These are phyloP conservation scores for Melinaea menophilus DNA, from an alignment of 2,888 invertebrate species.

Conservation along the genomic window DNA sequence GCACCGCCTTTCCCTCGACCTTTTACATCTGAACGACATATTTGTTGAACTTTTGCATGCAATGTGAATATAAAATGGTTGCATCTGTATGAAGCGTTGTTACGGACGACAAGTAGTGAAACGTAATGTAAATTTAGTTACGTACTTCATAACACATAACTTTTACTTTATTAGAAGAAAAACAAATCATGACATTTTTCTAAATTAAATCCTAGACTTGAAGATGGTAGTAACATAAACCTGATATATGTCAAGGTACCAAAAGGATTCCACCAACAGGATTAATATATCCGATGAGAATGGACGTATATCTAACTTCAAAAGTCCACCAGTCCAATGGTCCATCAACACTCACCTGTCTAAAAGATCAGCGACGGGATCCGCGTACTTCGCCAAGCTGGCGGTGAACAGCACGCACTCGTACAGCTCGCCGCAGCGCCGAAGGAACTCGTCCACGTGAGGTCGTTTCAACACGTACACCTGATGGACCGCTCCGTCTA, in stretches of 20 bases:
- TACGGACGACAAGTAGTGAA: too few species aligned
- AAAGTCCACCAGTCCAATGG: neutral
- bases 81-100: too few species aligned
- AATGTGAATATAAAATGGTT: slow-evolving; percentile 10
- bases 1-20: slow-evolving; percentile 26
- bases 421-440: slow-evolving; percentile 98
- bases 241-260: too few species aligned
- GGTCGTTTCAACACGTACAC: slow-evolving; percentile 99
- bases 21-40: slow-evolving; percentile 24
- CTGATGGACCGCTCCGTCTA: slow-evolving; percentile 99
- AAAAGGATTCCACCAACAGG: too few species aligned
- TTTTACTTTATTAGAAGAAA: too few species aligned
- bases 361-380: slow-evolving; percentile 98
- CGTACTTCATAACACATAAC: too few species aligned
- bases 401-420: slow-evolving; percentile 99
- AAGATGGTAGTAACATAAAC: too few species aligned
- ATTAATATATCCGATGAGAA: too few species aligned
- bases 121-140: too few species aligned
- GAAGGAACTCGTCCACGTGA: slow-evolving; percentile 98
- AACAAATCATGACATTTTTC: too few species aligned
- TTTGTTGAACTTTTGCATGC: slow-evolving; percentile 20
- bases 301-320: too few species aligned
- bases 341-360: slow-evolving; percentile 80
- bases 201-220: too few species aligned
- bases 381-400: slow-evolving; percentile 99